These are phyloP conservation scores for Sebastes goodei DNA, from an alignment of 2,797 vertebrate genomes.

Conservation along the genomic window DNA sequence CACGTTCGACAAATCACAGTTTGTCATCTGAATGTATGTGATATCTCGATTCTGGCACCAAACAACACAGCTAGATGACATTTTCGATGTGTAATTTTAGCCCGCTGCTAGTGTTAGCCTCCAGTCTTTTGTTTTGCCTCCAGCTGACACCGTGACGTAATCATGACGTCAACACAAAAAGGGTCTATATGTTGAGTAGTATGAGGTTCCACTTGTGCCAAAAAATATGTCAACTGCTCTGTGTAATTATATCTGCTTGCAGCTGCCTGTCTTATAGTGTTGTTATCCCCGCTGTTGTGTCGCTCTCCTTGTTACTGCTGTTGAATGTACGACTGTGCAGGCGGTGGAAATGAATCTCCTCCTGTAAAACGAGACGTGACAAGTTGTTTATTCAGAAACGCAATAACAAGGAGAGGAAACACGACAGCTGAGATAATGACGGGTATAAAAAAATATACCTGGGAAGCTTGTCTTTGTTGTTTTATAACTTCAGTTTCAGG, in stretches of 20 bases:
- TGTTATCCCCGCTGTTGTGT: no score
- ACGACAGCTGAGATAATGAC: background rate
- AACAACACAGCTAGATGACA: no score
- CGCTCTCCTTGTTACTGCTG: background rate
- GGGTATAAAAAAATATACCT: background rate
- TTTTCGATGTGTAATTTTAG: no score
- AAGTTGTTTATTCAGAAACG: background rate
- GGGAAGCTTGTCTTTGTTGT: background rate
- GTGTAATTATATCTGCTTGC: no score
- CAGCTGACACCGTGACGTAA: rapidly evolving
- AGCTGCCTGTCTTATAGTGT: background rate
- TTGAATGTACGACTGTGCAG: no score
- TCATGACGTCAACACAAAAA: no score
- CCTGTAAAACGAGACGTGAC: background rate
- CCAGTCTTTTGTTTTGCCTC: no score
- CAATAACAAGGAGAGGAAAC: background rate
- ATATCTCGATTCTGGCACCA: no score
- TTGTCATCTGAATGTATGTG: no score
- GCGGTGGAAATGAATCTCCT: background rate
- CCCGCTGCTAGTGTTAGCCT: no score
- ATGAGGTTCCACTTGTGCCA: background rate
- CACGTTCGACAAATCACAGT: no score
- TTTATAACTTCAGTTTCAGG: background rate
- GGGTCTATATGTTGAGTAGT: background rate
- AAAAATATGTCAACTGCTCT: no score